Evolutionary conservation across 1,140 invertebrate species (phyloP).

Genomic region (Drusus annulatus): DNA sequence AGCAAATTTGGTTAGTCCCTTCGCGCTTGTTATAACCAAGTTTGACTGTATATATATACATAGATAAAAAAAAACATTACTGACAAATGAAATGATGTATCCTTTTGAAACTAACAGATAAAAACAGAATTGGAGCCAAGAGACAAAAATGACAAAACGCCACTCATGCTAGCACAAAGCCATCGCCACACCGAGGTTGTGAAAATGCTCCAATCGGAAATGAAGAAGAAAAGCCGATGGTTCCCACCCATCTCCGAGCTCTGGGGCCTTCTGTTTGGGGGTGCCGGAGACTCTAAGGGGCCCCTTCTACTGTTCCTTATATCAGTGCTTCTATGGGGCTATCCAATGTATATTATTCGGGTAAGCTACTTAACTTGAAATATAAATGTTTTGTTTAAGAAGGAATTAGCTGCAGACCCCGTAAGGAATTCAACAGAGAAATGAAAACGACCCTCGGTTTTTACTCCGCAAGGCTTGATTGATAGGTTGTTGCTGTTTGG

Average conservation of each 20-base stretch:
- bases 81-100: background rate
- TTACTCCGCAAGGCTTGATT: too few relatives aligned
- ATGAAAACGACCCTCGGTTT: too few relatives aligned
- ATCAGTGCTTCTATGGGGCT: slow-evolving; percentile 90
- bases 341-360: slow-evolving; percentile 92
- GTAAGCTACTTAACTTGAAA: slow-evolving; percentile 73
- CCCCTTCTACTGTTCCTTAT: slow-evolving; percentile 89
- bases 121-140: slow-evolving; percentile 87
- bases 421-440: too few relatives aligned
- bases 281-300: slow-evolving; percentile 90
- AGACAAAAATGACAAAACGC: slow-evolving; percentile 94
- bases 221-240: slow-evolving; percentile 85
- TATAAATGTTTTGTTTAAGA: too few relatives aligned
- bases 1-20: too few relatives aligned
- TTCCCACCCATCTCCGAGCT: slow-evolving; percentile 89
- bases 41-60: too few relatives aligned
- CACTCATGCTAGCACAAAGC: slow-evolving; percentile 88
- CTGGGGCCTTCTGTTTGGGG: slow-evolving; percentile 92
- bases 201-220: slow-evolving; percentile 84
- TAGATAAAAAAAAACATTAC: too few relatives aligned
- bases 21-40: too few relatives aligned
- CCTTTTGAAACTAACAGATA: slow-evolving; percentile 70
- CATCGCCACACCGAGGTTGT: slow-evolving; percentile 89
- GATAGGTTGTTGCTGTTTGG: too few relatives aligned
- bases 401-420: too few relatives aligned